Conservation (phyloP, 2,113 vertebrate genomes). For the Burhinus bistriatus region DNA sequence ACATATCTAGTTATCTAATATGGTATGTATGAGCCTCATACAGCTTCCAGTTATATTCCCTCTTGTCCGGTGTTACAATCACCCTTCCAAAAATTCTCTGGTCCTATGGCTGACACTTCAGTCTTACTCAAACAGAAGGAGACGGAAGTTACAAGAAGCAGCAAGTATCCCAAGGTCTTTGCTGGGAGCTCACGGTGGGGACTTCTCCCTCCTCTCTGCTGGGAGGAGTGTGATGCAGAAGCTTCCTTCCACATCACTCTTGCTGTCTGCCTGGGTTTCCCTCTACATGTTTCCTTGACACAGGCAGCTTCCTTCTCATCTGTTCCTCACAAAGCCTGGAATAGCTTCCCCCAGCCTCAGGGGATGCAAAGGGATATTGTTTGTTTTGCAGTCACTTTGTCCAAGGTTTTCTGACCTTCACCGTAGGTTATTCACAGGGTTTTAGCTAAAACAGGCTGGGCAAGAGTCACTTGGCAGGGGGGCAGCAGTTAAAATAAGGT, state of each 20-base stretch:
- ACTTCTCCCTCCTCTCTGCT: too few relatives aligned
- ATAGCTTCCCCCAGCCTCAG: not conserved
- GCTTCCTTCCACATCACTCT: not conserved
- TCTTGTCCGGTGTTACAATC: too few relatives aligned
- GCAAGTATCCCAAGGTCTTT: too few relatives aligned
- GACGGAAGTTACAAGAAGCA: too few relatives aligned
- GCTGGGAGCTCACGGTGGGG: too few relatives aligned
- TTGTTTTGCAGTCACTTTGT: not conserved
- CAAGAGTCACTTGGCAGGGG: not conserved
- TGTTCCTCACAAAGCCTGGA: not conserved
- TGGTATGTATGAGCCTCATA: not conserved
- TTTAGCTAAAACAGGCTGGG: not conserved
- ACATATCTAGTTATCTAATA: not conserved
- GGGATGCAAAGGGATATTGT: not conserved
- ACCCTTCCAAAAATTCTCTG: too few relatives aligned
- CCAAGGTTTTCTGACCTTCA: not conserved
- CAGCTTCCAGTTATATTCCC: not conserved
- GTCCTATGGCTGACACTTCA: too few relatives aligned
- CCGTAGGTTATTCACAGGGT: not conserved
- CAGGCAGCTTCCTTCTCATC: not conserved
- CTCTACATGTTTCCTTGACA: not conserved
- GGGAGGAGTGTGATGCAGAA: too few relatives aligned
- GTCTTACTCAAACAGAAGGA: too few relatives aligned
- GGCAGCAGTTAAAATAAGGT: not conserved
- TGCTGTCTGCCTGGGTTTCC: not conserved